Percentiles rank a stretch among this genome's conserved stretches.
Evolutionary conservation across 1,140 invertebrate species (phyloP).

Genomic region (Melitaea cinxia): DNA sequence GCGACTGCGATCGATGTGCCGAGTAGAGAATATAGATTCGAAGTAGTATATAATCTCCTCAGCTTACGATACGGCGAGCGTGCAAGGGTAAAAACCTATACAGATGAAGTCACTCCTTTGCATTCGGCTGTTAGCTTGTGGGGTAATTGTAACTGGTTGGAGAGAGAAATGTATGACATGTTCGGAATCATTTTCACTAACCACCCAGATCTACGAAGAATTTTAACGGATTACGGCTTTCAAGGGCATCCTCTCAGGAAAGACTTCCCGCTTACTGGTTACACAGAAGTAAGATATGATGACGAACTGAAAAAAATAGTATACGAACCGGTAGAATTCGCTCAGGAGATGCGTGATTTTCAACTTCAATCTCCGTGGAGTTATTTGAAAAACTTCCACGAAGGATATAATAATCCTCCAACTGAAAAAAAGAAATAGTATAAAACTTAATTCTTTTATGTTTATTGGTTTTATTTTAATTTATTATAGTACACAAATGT

Average conservation of each 20-base stretch:
- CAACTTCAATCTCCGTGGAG: conserved; percentile 70
- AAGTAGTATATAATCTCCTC: conserved; percentile 96
- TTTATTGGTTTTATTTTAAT: not conserved
- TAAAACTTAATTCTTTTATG: not conserved
- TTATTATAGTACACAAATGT: not conserved
- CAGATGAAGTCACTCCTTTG: conserved; percentile 74
- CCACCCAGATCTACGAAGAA: conserved; percentile 77
- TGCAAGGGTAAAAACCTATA: conserved; percentile 72
- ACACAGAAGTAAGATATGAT: conserved; percentile 73
- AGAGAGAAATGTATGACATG: conserved; percentile 79
- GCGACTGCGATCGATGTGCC: conserved; percentile 95
- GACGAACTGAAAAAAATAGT: conserved; percentile 77
- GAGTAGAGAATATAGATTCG: conserved; percentile 82
- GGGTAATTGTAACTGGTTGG: conserved; percentile 65
- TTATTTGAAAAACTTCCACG: conserved; percentile 64
- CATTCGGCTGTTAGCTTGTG: conserved; percentile 70
- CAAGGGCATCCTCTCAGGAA: conserved; percentile 74
- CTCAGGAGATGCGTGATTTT: conserved; percentile 67
- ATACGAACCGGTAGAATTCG: conserved; percentile 73
- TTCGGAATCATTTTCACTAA: conserved; percentile 75
- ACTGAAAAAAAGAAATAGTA: conserved; percentile 9
- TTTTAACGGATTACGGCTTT: conserved; percentile 79
- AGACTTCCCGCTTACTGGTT: conserved; percentile 75
- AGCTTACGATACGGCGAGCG: conserved; percentile 88
- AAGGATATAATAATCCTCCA: conserved; percentile 51